Base-by-base conservation (phyloP, 2,113 vertebrate species). In the Anoplopoma fimbria region DNA sequence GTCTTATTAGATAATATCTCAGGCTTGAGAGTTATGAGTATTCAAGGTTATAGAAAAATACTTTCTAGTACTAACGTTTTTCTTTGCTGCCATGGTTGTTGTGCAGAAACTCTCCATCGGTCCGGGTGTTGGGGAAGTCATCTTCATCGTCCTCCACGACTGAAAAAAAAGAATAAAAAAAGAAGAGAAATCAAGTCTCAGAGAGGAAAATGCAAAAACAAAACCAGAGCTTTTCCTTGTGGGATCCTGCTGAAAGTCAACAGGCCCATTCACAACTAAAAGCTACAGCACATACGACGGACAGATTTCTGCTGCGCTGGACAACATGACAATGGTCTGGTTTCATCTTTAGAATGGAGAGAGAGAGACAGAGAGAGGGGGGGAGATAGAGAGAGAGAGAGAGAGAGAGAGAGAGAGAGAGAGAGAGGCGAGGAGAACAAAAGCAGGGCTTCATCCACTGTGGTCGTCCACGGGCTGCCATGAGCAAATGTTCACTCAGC, bases 141-240 rank as follows among this genome's bases (percentile, higher is more conserved):
- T 99, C 97, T 92, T 98, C 97, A 87, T 99, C 97, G 40, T 97
- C 97, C 94, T 99, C 97, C 85, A 98, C 96, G 47, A 99, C 97
- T 98, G 89, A 3, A 69, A 34, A 42, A 21, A 67, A 9, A 76
- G n/a, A n/a, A n/a, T n/a, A 9, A 76, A 9, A 47, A 2, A 72
- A 38, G 33, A 31, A 64, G 15, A 81, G 7, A 77, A 13, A 53
- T 0, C 19, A 4, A 60, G 31, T 75, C n/a, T 87, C 29, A 86
- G 65, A 25, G 2, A 19, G 47, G 55, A n/a, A 57, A n/a, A 34
- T 4, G 36, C 29, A 13, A 27, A 38, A 2, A 58, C 6, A 49
- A 27, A 60, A 51, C 42, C 36, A 53, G 13, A 63, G 34, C n/a
- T 10, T 58, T 36, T 34, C 55, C 61, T 29, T 17, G 15, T 0